Conservation (phyloP, 2,797 vertebrate genomes). For the Amniataba percoides region DNA sequence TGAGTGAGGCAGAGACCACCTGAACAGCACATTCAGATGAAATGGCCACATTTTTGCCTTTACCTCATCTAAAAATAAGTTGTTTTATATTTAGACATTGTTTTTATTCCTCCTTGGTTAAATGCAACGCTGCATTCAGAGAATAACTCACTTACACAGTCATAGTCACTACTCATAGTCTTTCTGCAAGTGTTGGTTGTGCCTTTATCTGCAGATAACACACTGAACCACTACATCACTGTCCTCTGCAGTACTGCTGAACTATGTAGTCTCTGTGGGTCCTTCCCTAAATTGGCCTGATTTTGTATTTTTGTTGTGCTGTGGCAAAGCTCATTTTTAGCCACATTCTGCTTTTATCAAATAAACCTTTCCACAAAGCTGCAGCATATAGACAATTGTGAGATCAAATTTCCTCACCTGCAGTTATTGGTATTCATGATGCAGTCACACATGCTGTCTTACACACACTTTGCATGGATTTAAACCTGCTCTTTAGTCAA, state of each 20-base stretch:
- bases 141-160: neutral
- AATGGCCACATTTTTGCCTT: neutral
- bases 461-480: conserved; percentile 22
- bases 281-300: neutral
- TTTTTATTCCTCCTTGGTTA: neutral
- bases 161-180: neutral
- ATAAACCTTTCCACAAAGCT: neutral
- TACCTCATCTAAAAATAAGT: neutral
- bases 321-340: neutral
- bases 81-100: neutral
- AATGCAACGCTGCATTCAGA: neutral
- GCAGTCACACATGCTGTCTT: conserved; percentile 3
- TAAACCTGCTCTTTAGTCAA: conserved; percentile 10
- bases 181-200: neutral
- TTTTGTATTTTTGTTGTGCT: neutral
- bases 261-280: neutral
- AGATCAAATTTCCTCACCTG: conserved; percentile 1
- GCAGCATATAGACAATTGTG: neutral
- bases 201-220: conserved; percentile 3
- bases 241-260: neutral
- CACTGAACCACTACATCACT: neutral
- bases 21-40: neutral
- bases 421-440: conserved; percentile 35
- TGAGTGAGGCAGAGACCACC: conserved; percentile 3
- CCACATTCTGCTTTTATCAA: neutral